Evolutionary conservation across 2,797 vertebrate species (phyloP).

Genomic region (Siniperca undulata): DNA sequence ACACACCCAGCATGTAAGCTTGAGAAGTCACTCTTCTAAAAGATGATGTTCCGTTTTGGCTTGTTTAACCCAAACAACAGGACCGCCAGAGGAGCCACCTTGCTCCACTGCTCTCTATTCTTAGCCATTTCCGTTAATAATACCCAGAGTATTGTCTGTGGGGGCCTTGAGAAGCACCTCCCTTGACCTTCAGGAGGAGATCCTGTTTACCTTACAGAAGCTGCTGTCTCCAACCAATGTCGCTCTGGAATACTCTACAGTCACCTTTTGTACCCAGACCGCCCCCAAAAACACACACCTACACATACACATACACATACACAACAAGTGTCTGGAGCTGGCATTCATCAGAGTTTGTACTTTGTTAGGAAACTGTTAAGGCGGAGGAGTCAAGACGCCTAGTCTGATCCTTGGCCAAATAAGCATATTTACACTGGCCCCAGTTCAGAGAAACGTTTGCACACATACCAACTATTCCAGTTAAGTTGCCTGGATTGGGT

Average conservation of each 20-base stretch:
- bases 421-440: conserved; percentile 51
- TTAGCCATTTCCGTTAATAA: conserved; percentile 88
- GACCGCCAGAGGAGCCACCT: conserved; percentile 79
- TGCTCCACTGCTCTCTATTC: conserved; percentile 86
- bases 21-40: conserved; percentile 69
- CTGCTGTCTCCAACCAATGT: conserved; percentile 84
- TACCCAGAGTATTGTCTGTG: conserved; percentile 87
- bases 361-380: conserved; percentile 81
- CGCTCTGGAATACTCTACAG: conserved; percentile 78
- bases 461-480: conserved; percentile 36
- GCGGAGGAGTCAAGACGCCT: conserved; percentile 51
- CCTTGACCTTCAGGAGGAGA: conserved; percentile 84
- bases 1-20: conserved; percentile 72
- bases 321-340: conserved; percentile 64
- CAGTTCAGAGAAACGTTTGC: conserved; percentile 52
- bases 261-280: conserved; percentile 74
- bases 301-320: conserved; percentile 60
- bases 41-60: conserved; percentile 84
- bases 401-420: conserved; percentile 62
- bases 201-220: conserved; percentile 87
- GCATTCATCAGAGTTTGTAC: conserved; percentile 74
- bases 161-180: conserved; percentile 85
- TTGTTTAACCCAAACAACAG: conserved; percentile 80
- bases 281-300: conserved; percentile 37
- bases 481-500: background rate